Percentiles rank a stretch among this genome's conserved stretches.
These are phyloP conservation scores for Isichthys henryi DNA, from an alignment of 2,113 vertebrate genomes.

Conservation along the genomic window DNA sequence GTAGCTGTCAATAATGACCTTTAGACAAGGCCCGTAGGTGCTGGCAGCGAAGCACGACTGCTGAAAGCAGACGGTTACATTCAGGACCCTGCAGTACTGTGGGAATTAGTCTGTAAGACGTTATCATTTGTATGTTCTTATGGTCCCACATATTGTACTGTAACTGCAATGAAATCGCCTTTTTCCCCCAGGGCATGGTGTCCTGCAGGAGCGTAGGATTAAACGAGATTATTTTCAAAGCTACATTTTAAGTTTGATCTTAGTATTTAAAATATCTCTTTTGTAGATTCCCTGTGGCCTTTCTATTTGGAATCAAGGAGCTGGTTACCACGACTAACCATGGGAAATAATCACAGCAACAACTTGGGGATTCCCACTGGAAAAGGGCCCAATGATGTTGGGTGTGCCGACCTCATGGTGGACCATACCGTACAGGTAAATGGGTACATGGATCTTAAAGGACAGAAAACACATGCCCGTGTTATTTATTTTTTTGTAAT, in stretches of 20 bases:
- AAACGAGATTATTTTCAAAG: not conserved
- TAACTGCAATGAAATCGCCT: not conserved
- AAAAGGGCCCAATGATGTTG: conserved; percentile 73
- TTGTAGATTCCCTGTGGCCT: not conserved
- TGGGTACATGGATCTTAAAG: not conserved
- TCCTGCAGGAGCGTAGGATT: not conserved
- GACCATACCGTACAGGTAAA: conserved; percentile 68
- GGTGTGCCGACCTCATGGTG: conserved; percentile 87
- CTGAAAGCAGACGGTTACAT: not conserved
- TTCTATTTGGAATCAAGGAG: conserved; percentile 27
- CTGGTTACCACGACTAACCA: conserved; percentile 33
- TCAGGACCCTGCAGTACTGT: not conserved
- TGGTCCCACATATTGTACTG: not conserved
- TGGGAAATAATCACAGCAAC: conserved; percentile 55
- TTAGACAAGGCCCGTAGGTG: not conserved
- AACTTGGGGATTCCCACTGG: conserved; percentile 69
- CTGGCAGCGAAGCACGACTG: not conserved
- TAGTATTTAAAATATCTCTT: not conserved
- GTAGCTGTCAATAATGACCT: not conserved
- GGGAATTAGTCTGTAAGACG: not conserved
- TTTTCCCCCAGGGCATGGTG: not conserved
- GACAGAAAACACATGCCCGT: not conserved
- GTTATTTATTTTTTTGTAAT: not conserved
- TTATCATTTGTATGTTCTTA: not conserved
- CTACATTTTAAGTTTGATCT: not conserved